Base-by-base conservation (phyloP, 2,113 vertebrate species). In the Equus quagga region DNA sequence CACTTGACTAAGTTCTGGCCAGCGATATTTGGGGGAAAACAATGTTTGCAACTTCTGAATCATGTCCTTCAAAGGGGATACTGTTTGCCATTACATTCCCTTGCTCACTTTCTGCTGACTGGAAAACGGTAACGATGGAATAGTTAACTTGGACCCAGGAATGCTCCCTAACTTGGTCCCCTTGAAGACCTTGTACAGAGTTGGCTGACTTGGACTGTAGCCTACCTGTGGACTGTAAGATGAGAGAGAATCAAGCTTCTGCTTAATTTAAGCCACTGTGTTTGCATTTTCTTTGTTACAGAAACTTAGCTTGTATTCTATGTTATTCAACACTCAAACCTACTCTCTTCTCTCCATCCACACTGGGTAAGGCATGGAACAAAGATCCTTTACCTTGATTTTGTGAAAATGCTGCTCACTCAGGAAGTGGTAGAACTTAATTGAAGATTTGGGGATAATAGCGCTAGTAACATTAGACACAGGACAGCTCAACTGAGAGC, bases 21-120 rank as follows among this genome's bases (percentile, higher is more conserved):
- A 31, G 72, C 51, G 60, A 76, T 96, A 93, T 80, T 84, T 75
- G 72, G 93, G 44, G 90, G 36, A 33, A 94, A 86, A 65, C 17
- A 17, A 56, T 79, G 46, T n/a, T 89, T 82, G 6, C 51, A 84
- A 81, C 58, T 83, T 94, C 19, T 62, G 10, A 82, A 56, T 84
- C 62, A 24, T 24, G 28, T 82, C 19, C 41, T 92, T 96, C 70
- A 78, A 49, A 70, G 82, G 56, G 24, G 26, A 72, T 89, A 60
- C 33, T 83, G 21, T 73, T 83, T 72, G 26, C 14, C 67, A 85
- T 70, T 36, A 13, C 80, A 24, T 49, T 78, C 54, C 49, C 8
- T 49, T 88, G 46, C 44, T 87, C 28, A n/a, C 24, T 78, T 95
- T 31, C 23, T 73, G 8, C 4, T 62, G 10, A 2, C 65, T 87